A percentile compares a stretch with the other conserved stretches of the same genome.
Evolutionary conservation across 2,797 vertebrate genomes (phyloP).

Genomic region (Graptemys geographica): DNA sequence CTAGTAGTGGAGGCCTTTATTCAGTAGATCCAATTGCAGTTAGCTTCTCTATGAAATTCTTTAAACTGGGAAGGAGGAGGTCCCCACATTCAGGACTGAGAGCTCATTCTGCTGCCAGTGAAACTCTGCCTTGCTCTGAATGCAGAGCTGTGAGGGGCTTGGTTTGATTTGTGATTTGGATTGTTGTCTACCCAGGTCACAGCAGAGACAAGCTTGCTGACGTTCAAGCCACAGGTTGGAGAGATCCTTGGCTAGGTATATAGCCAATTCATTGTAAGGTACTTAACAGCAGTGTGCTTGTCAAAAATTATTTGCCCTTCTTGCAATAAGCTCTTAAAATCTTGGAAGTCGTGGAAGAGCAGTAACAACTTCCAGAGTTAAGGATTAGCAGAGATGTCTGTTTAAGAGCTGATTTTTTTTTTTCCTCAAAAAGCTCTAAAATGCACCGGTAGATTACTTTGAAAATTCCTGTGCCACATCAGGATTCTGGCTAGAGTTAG

Average conservation of each 20-base stretch:
- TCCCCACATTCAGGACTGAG: background rate
- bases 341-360: background rate
- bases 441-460: background rate
- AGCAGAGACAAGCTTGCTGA: background rate
- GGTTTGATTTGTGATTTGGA: background rate
- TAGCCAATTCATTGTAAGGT: background rate
- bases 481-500: background rate
- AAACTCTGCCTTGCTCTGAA: background rate
- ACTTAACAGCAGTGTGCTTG: background rate
- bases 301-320: background rate
- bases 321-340: background rate
- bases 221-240: background rate
- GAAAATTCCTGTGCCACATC: slow-evolving; percentile 19
- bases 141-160: background rate
- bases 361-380: slow-evolving; percentile 12
- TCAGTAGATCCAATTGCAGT: background rate
- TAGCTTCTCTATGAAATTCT: background rate
- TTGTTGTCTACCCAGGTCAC: background rate
- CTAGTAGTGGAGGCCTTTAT: background rate
- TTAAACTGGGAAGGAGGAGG: background rate
- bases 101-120: slow-evolving; percentile 12
- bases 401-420: background rate
- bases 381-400: slow-evolving; percentile 9
- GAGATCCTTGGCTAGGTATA: rapidly evolving
- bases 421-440: background rate